phyloP scores from a whole-genome alignment of 2,888 invertebrate genomes.

The Ichneumon xanthorius region DNA sequence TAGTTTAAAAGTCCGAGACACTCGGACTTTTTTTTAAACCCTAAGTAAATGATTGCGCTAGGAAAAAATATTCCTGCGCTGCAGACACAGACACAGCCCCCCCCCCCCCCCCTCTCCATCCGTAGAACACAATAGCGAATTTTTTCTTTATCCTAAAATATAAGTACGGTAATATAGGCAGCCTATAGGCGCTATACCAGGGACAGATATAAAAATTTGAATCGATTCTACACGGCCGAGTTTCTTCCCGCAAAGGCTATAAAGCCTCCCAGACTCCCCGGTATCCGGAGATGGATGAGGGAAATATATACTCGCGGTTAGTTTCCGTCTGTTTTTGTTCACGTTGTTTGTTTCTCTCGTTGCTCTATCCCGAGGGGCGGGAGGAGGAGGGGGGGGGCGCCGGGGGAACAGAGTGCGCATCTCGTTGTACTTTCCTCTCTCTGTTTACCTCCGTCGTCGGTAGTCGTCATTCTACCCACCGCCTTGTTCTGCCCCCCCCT shows the following conservation, averaged over 20 bases:
- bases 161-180: neutral
- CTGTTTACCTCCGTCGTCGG: conserved; percentile 69
- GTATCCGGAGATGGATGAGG: conserved; percentile 57
- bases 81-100: too few species aligned
- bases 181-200: neutral
- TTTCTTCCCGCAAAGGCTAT: conserved; percentile 57
- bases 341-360: conserved; percentile 60
- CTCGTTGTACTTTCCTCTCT: conserved; percentile 64
- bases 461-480: conserved; percentile 41
- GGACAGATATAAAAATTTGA: conserved; percentile 37
- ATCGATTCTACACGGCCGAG: conserved; percentile 67
- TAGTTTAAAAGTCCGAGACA: too few species aligned
- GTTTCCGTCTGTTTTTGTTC: conserved; percentile 61
- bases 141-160: neutral
- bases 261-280: neutral
- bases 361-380: conserved; percentile 60
- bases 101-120: neutral
- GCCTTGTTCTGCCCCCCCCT: conserved; percentile 41
- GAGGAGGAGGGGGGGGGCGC: conserved; percentile 13
- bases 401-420: conserved; percentile 32
- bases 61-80: too few species aligned
- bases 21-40: too few species aligned
- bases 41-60: too few species aligned
- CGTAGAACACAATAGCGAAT: neutral
- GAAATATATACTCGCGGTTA: conserved; percentile 56